Evolutionary conservation across 2,888 invertebrate genomes (phyloP), one percentile per base, ranked within the genome.

Genomic region (Exephanes ischioxanthus): DNA sequence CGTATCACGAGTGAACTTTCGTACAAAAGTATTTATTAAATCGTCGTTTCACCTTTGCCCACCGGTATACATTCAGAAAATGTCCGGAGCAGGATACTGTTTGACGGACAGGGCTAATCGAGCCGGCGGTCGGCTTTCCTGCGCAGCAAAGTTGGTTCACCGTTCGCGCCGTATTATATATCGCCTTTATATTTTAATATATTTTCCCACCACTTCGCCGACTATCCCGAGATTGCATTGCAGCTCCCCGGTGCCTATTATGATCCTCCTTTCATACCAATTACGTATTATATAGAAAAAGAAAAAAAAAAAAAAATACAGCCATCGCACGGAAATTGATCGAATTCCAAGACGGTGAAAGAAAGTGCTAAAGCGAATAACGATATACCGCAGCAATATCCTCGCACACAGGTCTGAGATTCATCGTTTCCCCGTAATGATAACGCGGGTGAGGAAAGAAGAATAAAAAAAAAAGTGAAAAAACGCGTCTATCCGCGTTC

Each of bases 161-260:
- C 30, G 37, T 7, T 14, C 19, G 37, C 37, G 37, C 48, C 2
- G 61, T 41, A 76, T 73, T 22, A 58, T 19, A 58, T 58, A 19
- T 58, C 58, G 58, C 26, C 26, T 14, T 58, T 51, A 76, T 85
- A 80, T 83, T 85, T 83, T 55, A 76, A 83, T 85, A 83, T 83
- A 61, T 61, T 61, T 80, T 83, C 72, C 83, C 76, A 72, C 71
- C 51, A 76, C 71, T 80, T 55, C 48, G 48, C 22, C 55, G 66
- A 68, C 30, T 76, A 51, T 33, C 45, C 30, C 79, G 80, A 80
- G 79, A 82, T 85, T 80, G 75, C 80, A 41, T 79, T 71, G 78
- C 55, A 26, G 30, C 37, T 19, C 58, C 58, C 7, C 51, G 61
- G 5, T 33, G 3, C 58, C 41, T 9, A 19, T 41, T 41, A 11